Conservation (phyloP, 2,888 invertebrate species). For the Leptinotarsa juncta region DNA sequence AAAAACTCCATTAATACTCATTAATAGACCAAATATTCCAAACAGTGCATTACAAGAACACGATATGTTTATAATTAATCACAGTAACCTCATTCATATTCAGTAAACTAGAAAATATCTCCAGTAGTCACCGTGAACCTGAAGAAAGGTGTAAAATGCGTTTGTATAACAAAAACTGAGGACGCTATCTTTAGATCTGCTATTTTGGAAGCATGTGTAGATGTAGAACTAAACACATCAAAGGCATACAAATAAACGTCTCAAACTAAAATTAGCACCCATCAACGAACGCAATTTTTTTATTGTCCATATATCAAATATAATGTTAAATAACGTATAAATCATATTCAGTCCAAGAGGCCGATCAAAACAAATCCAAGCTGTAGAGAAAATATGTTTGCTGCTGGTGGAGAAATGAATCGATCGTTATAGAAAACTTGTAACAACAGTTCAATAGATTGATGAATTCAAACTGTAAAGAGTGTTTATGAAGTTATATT, state of each 20-base stretch:
- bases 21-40: too few species aligned
- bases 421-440: neutral
- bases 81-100: too few species aligned
- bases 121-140: too few species aligned
- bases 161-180: neutral
- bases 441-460: neutral
- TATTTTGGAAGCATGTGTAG: conserved; percentile 14
- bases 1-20: too few species aligned
- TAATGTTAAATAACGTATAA: conserved; percentile 37
- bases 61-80: too few species aligned
- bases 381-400: conserved; percentile 17
- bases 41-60: too few species aligned
- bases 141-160: neutral
- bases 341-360: conserved; percentile 20
- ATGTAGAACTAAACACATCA: conserved; percentile 27
- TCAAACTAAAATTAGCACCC: conserved; percentile 26
- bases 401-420: neutral
- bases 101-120: too few species aligned
- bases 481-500: too few species aligned
- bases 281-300: conserved; percentile 23
- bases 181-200: conserved; percentile 2
- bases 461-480: neutral
- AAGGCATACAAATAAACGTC: conserved; percentile 34
- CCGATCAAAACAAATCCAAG: conserved; percentile 6
- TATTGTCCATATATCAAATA: conserved; percentile 35